Conservation (phyloP, 1,140 invertebrate species). For the Diachasma alloeum region DNA sequence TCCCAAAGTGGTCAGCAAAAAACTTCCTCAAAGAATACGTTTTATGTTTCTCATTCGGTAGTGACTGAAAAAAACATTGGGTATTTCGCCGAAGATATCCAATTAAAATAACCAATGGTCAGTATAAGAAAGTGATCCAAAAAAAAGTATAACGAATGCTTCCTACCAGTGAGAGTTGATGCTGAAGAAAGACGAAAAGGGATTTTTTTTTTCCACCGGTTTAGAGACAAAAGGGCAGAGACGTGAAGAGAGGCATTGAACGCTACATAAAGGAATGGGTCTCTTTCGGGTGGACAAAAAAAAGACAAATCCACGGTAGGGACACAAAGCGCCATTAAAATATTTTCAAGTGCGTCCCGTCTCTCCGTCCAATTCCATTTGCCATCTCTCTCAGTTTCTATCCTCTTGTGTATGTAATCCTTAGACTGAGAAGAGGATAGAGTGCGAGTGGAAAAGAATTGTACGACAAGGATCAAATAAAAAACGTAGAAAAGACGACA, state of each 20-base stretch:
- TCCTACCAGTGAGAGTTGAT: neutral
- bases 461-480: constrained; percentile 1
- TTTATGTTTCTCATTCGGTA: neutral
- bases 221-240: constrained; percentile 15
- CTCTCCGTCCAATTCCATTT: neutral
- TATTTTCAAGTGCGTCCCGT: constrained; percentile 45
- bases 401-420: neutral
- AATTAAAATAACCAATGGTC: constrained; percentile 64
- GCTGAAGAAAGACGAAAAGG: constrained; percentile 34
- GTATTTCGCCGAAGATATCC: constrained; percentile 56
- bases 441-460: neutral
- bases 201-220: constrained; percentile 14
- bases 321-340: constrained; percentile 62
- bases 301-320: constrained; percentile 26
- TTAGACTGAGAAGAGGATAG: neutral
- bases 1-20: neutral
- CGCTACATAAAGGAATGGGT: neutral
- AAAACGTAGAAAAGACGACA: constrained; percentile 6
- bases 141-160: constrained; percentile 22
- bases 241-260: constrained; percentile 7
- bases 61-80: neutral
- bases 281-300: neutral
- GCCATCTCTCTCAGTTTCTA: neutral
- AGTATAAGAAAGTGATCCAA: constrained; percentile 25
- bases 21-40: neutral